Evolutionary conservation across 2,888 invertebrate species (phyloP), one percentile per base, ranked within the genome.

Genomic region (Nebria brevicollis): DNA sequence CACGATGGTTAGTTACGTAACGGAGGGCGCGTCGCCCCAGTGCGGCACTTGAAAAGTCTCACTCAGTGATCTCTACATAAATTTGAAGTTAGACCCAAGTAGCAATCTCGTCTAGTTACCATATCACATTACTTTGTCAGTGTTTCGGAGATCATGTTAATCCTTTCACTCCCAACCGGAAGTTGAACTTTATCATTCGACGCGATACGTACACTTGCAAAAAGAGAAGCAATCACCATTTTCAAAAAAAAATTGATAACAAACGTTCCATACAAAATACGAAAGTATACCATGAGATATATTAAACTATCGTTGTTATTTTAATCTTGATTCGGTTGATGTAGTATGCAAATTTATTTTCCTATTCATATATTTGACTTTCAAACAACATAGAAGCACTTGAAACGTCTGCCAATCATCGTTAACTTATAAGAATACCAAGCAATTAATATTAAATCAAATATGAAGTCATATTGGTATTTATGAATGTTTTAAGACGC

Each of bases 101-200:
- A 70, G 70, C 73, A 73, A 73, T 26, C 41, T 73, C 73, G 42
- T 73, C 73, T 73, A 26, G 73, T 73, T 73, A 42, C 73, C 42
- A 73, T 73, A 73, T 73, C 73, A 41, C 73, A 73, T 73, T 73
- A 73, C 73, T 73, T 41, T 42, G 73, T 73, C 73, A 73, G 11
- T 70, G 70, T 70, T 70, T 70, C 70, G 70, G 70, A 70, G 70
- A 70, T 70, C 70, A 70, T 70, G 70, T 70, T 26, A 70, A 70
- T 70, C 70, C 34, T 11, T 34, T 70, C 20, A 25, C 7, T 54
- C 2, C 54, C 5, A 13, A 54, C 54, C 54, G 54, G 54, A 54
- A 2, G 54, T 8, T 54, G 11, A 54, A 54, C 54, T 54, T 54
- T 54, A 54, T 54, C 54, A 54, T 54, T 43, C 10, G 7, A 43